A percentile compares a stretch with the other conserved stretches of the same genome.
phyloP scores from a whole-genome alignment of 2,888 invertebrate genomes.

The Microplitis manilae region DNA sequence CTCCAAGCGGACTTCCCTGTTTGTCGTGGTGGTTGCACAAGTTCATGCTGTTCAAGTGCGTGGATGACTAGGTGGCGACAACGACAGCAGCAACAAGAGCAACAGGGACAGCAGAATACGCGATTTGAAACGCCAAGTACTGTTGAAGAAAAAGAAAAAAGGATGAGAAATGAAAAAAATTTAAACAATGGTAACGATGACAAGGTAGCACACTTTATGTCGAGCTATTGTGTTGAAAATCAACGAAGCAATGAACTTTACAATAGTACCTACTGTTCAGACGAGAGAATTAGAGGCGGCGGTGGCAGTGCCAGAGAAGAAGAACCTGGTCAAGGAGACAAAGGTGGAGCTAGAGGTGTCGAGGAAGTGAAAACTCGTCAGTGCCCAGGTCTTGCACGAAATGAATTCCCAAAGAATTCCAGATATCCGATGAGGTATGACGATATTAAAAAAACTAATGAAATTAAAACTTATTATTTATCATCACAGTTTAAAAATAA shows the following conservation, averaged over 20 bases:
- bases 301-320: constrained; percentile 51
- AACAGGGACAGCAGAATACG: not conserved
- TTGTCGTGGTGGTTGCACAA: constrained; percentile 57
- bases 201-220: constrained; percentile 44
- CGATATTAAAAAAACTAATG: not conserved
- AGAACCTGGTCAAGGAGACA: not conserved
- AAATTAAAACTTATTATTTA: constrained; percentile 22
- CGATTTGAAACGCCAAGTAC: not conserved
- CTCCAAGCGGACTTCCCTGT: constrained; percentile 37
- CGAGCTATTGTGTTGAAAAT: constrained; percentile 51
- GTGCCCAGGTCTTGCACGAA: constrained; percentile 19
- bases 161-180: not conserved
- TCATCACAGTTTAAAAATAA: constrained; percentile 13
- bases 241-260: constrained; percentile 29
- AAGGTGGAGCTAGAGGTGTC: not conserved
- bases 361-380: constrained; percentile 22
- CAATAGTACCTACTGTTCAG: constrained; percentile 29
- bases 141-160: not conserved
- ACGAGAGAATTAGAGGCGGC: constrained; percentile 56
- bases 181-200: constrained; percentile 46
- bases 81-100: not conserved
- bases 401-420: constrained; percentile 13
- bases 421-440: constrained; percentile 2
- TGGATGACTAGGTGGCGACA: constrained; percentile 2
- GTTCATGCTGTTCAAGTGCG: constrained; percentile 55